Evolutionary conservation across 2,888 invertebrate species (phyloP).

Genomic region (Trissoscelio sp.): DNA sequence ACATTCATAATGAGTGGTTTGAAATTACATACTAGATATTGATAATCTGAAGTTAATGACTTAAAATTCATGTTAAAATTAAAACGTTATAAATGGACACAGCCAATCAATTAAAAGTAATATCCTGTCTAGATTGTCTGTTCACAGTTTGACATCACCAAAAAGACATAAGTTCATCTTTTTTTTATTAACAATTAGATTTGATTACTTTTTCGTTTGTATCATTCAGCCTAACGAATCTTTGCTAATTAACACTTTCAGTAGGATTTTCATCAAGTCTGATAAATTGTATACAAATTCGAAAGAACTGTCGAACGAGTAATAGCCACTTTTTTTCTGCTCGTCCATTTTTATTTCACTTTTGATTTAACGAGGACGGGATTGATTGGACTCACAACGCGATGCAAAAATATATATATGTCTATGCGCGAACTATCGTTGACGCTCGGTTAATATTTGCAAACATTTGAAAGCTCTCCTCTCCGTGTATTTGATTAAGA

Average conservation of each 20-base stretch:
- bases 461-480: not conserved
- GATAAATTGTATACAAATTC: slow-evolving; percentile 21
- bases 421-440: not conserved
- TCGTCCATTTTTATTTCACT: slow-evolving; percentile 14
- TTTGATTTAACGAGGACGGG: slow-evolving; percentile 1
- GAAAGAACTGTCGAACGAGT: slow-evolving; percentile 13
- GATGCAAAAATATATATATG: slow-evolving; percentile 13
- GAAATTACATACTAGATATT: no score
- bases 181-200: no score
- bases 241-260: slow-evolving; percentile 13
- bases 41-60: no score
- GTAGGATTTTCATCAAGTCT: slow-evolving; percentile 3
- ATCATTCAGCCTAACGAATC: not conserved
- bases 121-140: no score
- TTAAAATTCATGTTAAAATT: no score
- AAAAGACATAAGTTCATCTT: no score
- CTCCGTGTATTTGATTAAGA: not conserved
- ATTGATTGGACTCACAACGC: slow-evolving; percentile 9
- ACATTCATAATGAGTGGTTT: no score
- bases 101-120: no score
- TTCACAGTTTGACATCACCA: no score
- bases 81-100: no score
- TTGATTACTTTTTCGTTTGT: no score
- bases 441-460: no score
- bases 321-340: slow-evolving; percentile 18